A percentile compares a stretch with the other conserved stretches of the same genome.
These are phyloP conservation scores for Phalangium opilio DNA, from an alignment of 2,888 invertebrate genomes.

Conservation along the genomic window DNA sequence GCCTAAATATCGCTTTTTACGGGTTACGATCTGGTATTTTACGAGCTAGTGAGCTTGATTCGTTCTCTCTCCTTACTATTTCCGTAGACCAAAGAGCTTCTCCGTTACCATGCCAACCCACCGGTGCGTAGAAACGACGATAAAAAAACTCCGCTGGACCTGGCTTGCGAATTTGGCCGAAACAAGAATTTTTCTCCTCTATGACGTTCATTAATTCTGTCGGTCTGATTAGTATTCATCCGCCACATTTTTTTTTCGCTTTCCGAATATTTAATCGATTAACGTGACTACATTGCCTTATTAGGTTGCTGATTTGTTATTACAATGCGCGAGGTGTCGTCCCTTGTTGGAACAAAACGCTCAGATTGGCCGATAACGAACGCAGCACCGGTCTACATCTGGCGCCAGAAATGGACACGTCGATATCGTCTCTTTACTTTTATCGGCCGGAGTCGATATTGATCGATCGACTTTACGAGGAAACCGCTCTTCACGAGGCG, in stretches of 20 bases:
- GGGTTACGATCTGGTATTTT: no score
- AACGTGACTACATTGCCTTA: background rate
- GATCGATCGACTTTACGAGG: conserved; percentile 33
- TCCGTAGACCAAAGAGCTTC: conserved; percentile 31
- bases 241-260: no score
- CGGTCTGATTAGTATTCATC: no score
- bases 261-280: no score
- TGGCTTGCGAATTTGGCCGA: conserved; percentile 36
- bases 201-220: no score
- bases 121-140: conserved; percentile 28
- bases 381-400: conserved; percentile 32
- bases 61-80: no score
- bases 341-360: conserved; percentile 27
- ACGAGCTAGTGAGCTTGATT: no score
- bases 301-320: conserved; percentile 31
- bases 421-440: conserved; percentile 30
- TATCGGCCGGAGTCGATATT: conserved; percentile 34
- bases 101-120: conserved; percentile 33
- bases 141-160: conserved; percentile 34
- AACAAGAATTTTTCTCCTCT: no score
- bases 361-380: conserved; percentile 28
- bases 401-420: conserved; percentile 33
- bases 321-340: conserved; percentile 29
- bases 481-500: conserved; percentile 35
- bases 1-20: no score